phyloP scores from a whole-genome alignment of 2,888 invertebrate genomes.

The Eutolmus rufibarbis region DNA sequence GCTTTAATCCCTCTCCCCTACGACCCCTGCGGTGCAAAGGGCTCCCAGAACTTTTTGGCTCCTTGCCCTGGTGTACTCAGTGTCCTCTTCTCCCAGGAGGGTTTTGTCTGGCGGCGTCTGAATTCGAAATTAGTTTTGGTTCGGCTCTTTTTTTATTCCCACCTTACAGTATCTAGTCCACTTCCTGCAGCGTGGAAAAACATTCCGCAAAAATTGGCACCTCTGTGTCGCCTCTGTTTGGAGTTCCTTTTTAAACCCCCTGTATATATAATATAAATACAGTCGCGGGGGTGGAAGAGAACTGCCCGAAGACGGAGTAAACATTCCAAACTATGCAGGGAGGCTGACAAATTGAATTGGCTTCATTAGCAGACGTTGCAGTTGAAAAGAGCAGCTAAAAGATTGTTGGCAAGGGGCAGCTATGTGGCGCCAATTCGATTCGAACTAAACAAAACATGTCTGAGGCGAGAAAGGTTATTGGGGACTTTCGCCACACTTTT shows the following conservation, averaged over 20 bases:
- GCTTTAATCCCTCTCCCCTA: not conserved
- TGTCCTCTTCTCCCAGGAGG: not conserved
- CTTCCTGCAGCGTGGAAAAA: not conserved
- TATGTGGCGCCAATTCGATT: not conserved
- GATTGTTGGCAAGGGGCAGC: not conserved
- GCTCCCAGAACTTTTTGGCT: not conserved
- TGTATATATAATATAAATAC: not conserved
- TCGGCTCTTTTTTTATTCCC: not conserved
- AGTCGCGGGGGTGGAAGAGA: not conserved
- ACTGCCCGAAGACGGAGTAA: not conserved
- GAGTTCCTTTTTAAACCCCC: not conserved
- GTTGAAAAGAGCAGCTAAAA: not conserved
- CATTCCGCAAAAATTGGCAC: not conserved
- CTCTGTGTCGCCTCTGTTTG: not conserved
- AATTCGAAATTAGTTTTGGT: slow-evolving; percentile 13
- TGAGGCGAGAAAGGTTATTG: not conserved
- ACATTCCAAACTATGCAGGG: not conserved
- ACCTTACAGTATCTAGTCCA: not conserved
- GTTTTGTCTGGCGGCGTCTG: slow-evolving; percentile 27
- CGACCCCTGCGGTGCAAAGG: not conserved
- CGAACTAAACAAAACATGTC: not conserved
- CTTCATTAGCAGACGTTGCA: not conserved
- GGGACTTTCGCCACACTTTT: not conserved
- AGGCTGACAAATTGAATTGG: not conserved
- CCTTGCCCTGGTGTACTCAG: not conserved